phyloP scores from a whole-genome alignment of 1,140 invertebrate genomes.

The Papilio glaucus region DNA sequence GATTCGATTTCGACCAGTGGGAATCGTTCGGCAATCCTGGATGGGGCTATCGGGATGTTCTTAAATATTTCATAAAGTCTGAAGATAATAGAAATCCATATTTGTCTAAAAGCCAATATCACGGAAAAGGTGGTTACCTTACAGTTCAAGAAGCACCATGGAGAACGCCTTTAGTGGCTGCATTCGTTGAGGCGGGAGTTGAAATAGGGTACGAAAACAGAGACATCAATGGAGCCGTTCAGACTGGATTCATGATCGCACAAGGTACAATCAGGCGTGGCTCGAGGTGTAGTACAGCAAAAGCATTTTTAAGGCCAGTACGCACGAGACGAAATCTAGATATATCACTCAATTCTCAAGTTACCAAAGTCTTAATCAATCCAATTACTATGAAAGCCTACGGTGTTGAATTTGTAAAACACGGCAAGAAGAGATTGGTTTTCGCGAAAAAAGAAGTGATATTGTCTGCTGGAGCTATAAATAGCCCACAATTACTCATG shows the following conservation, averaged over 20 bases:
- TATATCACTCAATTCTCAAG: constrained; percentile 90
- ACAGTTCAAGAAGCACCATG: constrained; percentile 94
- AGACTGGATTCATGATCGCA: constrained; percentile 94
- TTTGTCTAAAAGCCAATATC: constrained; percentile 88
- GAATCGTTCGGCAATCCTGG: constrained; percentile 92
- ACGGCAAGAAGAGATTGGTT: constrained; percentile 87
- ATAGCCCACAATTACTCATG: constrained; percentile 93
- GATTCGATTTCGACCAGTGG: constrained; percentile 95
- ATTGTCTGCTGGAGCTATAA: constrained; percentile 91
- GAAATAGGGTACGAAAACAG: constrained; percentile 94
- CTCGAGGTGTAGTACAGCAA: constrained; percentile 94
- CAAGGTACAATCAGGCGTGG: constrained; percentile 95
- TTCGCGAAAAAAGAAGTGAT: constrained; percentile 90
- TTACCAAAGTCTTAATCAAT: constrained; percentile 88
- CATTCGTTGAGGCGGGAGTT: constrained; percentile 93
- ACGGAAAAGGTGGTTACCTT: constrained; percentile 89
- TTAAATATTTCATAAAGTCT: constrained; percentile 95
- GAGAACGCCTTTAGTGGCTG: constrained; percentile 90
- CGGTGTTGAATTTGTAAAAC: constrained; percentile 89
- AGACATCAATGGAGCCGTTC: constrained; percentile 93
- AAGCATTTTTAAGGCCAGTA: constrained; percentile 93
- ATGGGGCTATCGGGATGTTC: constrained; percentile 94
- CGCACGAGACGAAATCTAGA: constrained; percentile 91
- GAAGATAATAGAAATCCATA: constrained; percentile 95
- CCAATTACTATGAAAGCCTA: constrained; percentile 88